phyloP scores from a whole-genome alignment of 2,113 vertebrate genomes.

The Nycticorax nycticorax region DNA sequence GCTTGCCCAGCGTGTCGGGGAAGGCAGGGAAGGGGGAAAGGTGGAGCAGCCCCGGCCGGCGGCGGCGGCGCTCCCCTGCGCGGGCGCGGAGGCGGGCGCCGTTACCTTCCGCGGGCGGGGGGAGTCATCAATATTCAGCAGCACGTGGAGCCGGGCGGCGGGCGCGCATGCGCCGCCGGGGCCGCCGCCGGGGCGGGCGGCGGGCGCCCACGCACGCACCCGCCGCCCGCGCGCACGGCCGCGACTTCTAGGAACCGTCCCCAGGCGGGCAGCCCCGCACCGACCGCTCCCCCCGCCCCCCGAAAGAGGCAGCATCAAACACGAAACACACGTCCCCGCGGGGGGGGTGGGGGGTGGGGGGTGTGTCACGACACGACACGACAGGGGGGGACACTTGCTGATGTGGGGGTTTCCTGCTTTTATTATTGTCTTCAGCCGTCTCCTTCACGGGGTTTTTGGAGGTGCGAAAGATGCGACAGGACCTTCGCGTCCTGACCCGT shows the following conservation, averaged over 20 bases:
- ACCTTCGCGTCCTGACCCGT: background rate
- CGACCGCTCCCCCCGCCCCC: background rate
- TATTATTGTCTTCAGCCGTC: background rate
- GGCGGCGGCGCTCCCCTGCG: background rate
- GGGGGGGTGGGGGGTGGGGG: no score
- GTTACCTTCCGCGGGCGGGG: constrained; percentile 56
- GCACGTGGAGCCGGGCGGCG: constrained; percentile 58
- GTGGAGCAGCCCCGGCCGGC: background rate
- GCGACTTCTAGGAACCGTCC: background rate
- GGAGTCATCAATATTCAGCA: constrained; percentile 85
- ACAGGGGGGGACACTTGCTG: background rate
- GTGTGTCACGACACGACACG: no score
- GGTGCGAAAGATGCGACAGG: background rate
- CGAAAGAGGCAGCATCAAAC: background rate
- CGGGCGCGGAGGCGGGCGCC: background rate
- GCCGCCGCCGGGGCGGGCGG: background rate
- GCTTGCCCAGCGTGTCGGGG: background rate
- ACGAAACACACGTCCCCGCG: background rate
- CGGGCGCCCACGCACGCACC: background rate
- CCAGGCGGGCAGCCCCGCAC: background rate
- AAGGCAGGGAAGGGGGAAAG: background rate
- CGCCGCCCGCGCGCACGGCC: background rate
- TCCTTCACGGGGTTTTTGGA: background rate
- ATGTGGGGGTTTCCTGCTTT: background rate
- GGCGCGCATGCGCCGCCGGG: background rate